Evolutionary conservation across 1,140 invertebrate genomes (phyloP), one percentile per base, ranked within the genome.

Genomic region (Asbolus verrucosus): DNA sequence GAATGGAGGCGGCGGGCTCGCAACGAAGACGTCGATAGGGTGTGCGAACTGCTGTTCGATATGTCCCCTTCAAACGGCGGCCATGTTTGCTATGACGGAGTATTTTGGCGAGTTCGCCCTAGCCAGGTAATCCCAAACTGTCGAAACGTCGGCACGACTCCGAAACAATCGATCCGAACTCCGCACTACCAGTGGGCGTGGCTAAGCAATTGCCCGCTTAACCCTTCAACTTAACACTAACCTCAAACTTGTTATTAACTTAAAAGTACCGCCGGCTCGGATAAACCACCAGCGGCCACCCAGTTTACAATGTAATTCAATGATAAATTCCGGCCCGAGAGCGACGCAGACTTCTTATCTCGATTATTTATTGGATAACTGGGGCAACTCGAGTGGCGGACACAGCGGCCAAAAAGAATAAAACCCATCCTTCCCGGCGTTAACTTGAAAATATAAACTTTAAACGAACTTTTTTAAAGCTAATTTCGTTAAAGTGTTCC

Each of bases 91-190:
- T 59, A 84, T 84, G 83, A 84, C 82, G 61, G 83, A 84, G 75
- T 84, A 84, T 76, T 83, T 84, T 75, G 82, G 82, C 75, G 83
- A 84, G 71, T 83, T 84, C 76, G 83, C 83, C 71, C 69, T 84
- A 59, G 80, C 82, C 66, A 84, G 83, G 83, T 84, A 78, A 75
- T 46, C n/a, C 46, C 19, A 27, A 27, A 54, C 18, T 11, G 11
- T 62, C 38, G n/a, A 8, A 62, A 36, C 33, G 11, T 36, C 11
- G 11, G 19, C 38, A n/a, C n/a, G n/a, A n/a, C n/a, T n/a, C n/a
- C 6, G 15, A 46, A 46, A n/a, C 16, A 19, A 46, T 46, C 14
- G 24, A 27, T 27, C 14, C 4, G 19, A 46, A 54, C n/a, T 14
- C 46, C 19, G 46, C 14, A 21, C 46, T 18, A 46, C 46, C 19